Evolutionary conservation across 2,113 vertebrate genomes (phyloP), one percentile per base, ranked within the genome.

Genomic region (Daubentonia madagascariensis): DNA sequence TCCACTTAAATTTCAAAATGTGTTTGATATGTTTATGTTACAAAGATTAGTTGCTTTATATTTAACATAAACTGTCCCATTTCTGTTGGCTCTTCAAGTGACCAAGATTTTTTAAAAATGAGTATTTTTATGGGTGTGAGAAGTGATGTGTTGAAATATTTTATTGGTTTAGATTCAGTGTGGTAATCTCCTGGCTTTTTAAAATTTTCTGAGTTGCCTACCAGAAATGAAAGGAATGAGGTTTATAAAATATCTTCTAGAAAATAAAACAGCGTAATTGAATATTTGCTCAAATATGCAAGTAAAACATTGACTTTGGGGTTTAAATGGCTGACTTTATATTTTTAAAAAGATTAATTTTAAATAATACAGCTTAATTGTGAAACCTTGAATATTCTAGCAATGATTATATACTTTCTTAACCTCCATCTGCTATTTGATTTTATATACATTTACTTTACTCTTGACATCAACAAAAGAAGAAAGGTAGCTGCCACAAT

Each of bases 11-110:
- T 96, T 97, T 95, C 86, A 98, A 98, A 98, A 98, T 88, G 70
- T 85, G 22, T 97, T 98, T 98, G 81, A 97, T 97, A 92, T 97
- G 48, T 91, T 98, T 96, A 22, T 93, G 76, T 98, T 98, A 98
- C 89, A 98, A 98, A 98, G 88, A 94, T 85, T 92, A 97, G 94
- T 85, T 97, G 85, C 90, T 61, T 97, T 97, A 96, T 97, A 95
- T 94, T 11, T 85, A 86, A 73, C 75, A 91, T 97, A 98, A 98
- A 97, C 78, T 94, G 80, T 97, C 92, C 61, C 96, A 97, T 95
- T 98, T 96, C 63, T 97, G n/a, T 96, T 97, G 81, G 70, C 37
- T 97, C 57, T 96, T 87, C 40, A 73, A 91, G 91, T 96, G 67
- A 88, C 81, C 83, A 97, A 98, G 75, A 96, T 28, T 30, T 63